Base-by-base conservation (phyloP, 2,797 vertebrate genomes). In the Premnoplex brunnescens region DNA sequence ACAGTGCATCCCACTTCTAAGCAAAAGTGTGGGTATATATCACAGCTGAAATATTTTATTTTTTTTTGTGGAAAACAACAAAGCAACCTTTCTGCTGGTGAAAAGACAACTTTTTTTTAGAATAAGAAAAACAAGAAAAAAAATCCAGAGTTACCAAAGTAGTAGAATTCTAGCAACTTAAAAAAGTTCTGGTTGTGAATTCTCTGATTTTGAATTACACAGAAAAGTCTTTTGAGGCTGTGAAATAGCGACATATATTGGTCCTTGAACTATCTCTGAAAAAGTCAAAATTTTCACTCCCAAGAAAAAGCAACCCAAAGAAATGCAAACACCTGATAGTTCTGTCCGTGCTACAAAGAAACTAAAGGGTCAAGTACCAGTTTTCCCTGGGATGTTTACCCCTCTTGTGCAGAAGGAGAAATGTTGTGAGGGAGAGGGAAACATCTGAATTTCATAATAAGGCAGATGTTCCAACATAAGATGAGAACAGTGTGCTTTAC, bases 311-410 rank as follows among this genome's bases (percentile, higher is more conserved):
- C 12, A 63, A 56, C 23, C 4, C 19, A 39, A 77, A 76, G 43
- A 82, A 87, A 77, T 22, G 6, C 13, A 73, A 74, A 46, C 32
- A 44, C 30, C 4, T 64, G 14, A 26, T 13, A 49, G 22, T 39
- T 84, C 37, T 24, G 16, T 36, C 44, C 63, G 39, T 34, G 24
- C 54, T 75, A 28, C 6, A 59, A 74, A 34, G 56, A 80, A 72
- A 39, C 12, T 0, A 2, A 32, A 10, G 12, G 44, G 21, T 41
- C 44, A 56, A 67, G 43, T 36, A 28, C 7, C 20, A 39, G 4
- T 59, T 84, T n/a, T 34, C 28, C 27, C 37, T 30, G 12, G 26
- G 32, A 30, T 56, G 6, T 71, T 43, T 44, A 9, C 9, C 7
- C 24, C 13, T 68, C 44, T 21, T 21, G 14, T 46, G 30, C 63